Conservation (phyloP, 2,797 vertebrate genomes). For the Tolypeutes matacus region DNA sequence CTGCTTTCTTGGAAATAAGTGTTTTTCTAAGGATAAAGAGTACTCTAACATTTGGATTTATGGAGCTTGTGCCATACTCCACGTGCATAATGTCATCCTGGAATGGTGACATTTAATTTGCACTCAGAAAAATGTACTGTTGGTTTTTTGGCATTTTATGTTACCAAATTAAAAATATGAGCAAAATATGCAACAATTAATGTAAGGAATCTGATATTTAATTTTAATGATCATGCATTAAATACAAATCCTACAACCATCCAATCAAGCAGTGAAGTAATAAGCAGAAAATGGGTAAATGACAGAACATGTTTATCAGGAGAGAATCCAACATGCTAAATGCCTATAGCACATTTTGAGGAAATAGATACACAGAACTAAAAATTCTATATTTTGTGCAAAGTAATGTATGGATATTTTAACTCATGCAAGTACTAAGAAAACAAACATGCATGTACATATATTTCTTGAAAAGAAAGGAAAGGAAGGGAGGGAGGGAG, state of each 20-base stretch:
- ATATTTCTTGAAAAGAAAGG: neutral
- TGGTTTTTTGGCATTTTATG: too few relatives aligned
- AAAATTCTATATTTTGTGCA: neutral
- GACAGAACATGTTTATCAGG: neutral
- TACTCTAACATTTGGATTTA: too few relatives aligned
- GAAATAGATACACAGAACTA: conserved; percentile 40
- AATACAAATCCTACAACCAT: conserved; percentile 4
- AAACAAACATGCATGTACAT: neutral
- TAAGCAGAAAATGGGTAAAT: neutral
- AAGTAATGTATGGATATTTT: conserved; percentile 42
- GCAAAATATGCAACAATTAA: too few relatives aligned
- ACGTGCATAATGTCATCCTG: too few relatives aligned
- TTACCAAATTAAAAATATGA: too few relatives aligned
- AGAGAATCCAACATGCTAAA: neutral
- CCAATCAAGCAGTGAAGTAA: conserved; percentile 42
- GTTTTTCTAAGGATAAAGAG: too few relatives aligned
- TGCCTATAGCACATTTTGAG: conserved; percentile 34
- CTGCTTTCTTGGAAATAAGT: too few relatives aligned
- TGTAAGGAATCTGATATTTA: conserved; percentile 41
- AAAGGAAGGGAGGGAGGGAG: too few relatives aligned
- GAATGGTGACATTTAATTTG: too few relatives aligned
- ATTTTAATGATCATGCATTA: neutral
- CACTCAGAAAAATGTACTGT: too few relatives aligned
- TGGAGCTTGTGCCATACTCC: too few relatives aligned
- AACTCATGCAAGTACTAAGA: neutral